Evolutionary conservation across 2,888 invertebrate species (phyloP).

Genomic region (Lutraria lutraria): DNA sequence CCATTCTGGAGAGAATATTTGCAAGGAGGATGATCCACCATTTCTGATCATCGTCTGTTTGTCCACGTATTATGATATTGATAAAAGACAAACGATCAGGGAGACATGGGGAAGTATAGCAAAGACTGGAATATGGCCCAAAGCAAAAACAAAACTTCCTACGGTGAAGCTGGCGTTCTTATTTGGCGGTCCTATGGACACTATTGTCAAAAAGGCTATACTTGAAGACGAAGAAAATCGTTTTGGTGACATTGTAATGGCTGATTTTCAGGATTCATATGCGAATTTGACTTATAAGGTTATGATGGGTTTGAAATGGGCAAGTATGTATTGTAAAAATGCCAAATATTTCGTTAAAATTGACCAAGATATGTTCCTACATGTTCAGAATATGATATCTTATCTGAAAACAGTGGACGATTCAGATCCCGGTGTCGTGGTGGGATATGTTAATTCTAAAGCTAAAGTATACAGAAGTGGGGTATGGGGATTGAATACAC

Average conservation of each 20-base stretch:
- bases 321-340: conserved; percentile 1
- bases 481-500: conserved; percentile 23
- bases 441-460: conserved; percentile 14
- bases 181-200: conserved; percentile 14
- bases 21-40: conserved; percentile 2
- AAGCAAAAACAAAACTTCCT: not conserved
- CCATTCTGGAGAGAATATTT: conserved; percentile 24
- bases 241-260: conserved; percentile 29
- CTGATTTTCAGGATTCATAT: conserved; percentile 35
- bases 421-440: not conserved
- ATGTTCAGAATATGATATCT: conserved; percentile 20
- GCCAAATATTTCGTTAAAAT: conserved; percentile 30
- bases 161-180: conserved; percentile 33
- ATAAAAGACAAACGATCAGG: conserved; percentile 31
- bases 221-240: conserved; percentile 18
- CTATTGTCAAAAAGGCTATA: conserved; percentile 9
- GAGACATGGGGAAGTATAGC: conserved; percentile 40
- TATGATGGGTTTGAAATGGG: conserved; percentile 46
- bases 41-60: conserved; percentile 24
- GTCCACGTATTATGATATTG: conserved; percentile 31
- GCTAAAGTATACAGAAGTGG: conserved; percentile 27
- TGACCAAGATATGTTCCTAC: conserved; percentile 42
- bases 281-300: conserved; percentile 41
- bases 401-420: not conserved
- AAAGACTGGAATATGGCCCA: not conserved